A percentile compares a stretch with the other conserved stretches of the same genome.
phyloP scores from a whole-genome alignment of 2,113 vertebrate genomes.

The Bolborhynchus lineola region DNA sequence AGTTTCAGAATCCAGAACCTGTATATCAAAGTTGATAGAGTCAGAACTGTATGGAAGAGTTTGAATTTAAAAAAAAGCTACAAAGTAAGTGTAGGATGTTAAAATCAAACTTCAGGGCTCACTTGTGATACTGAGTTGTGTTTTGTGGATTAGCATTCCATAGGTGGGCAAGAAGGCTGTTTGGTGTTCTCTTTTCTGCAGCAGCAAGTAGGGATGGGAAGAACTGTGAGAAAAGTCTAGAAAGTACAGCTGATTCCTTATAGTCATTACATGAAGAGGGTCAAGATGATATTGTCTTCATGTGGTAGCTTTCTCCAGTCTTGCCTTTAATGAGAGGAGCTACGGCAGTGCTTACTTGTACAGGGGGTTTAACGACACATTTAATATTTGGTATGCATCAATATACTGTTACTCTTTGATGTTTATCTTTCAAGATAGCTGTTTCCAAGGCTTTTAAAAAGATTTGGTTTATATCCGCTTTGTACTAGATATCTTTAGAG shows the following conservation, averaged over 20 bases:
- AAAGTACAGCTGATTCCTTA: not conserved
- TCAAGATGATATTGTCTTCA: not conserved
- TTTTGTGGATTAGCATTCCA: not conserved
- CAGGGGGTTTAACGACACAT: accelerated
- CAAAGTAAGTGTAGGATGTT: not conserved
- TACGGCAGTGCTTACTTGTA: not conserved
- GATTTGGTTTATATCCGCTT: not conserved
- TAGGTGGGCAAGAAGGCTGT: not conserved
- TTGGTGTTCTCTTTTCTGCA: not conserved
- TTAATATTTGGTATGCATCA: not conserved
- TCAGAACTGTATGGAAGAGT: not conserved
- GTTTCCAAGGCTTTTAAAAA: not conserved
- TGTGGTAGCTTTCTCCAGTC: not conserved
- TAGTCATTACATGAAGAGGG: not conserved
- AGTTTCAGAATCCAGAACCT: not conserved
- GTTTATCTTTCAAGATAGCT: not conserved
- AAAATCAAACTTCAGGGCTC: not conserved
- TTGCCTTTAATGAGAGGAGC: not conserved
- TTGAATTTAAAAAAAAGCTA: not conserved
- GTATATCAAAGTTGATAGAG: not conserved
- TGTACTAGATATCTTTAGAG: not conserved
- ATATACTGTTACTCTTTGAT: not conserved
- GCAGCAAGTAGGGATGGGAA: not conserved
- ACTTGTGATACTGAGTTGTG: not conserved
- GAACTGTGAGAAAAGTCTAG: not conserved